These are phyloP conservation scores for Globodera ellingtonae DNA, from an alignment of 1,140 invertebrate species.

Conservation along the genomic window DNA sequence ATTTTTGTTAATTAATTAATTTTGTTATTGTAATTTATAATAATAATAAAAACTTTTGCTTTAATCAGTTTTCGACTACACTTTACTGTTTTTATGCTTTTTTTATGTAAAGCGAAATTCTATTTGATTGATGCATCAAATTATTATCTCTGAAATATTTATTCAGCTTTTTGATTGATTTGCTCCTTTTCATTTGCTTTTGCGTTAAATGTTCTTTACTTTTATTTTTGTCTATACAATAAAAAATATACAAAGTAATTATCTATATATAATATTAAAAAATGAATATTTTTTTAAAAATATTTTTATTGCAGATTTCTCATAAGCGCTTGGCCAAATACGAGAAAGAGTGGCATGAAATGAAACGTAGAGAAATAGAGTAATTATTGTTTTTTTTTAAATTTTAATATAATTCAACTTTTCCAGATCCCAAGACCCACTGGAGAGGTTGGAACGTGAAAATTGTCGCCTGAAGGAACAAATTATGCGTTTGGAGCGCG, in stretches of 20 bases:
- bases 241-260: slow-evolving; percentile 3
- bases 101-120: too few relatives aligned
- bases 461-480: slow-evolving; percentile 70
- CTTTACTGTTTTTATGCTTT: too few relatives aligned
- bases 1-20: background rate
- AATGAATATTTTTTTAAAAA: too few relatives aligned
- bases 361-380: slow-evolving; percentile 74
- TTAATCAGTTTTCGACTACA: background rate
- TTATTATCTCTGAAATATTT: too few relatives aligned
- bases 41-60: slow-evolving; percentile 4
- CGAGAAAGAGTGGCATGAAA: slow-evolving; percentile 83
- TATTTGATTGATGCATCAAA: too few relatives aligned
- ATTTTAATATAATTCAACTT: background rate
- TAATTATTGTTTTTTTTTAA: slow-evolving; percentile 34
- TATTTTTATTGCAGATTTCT: slow-evolving; percentile 66
- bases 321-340: slow-evolving; percentile 89
- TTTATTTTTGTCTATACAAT: background rate
- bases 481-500: slow-evolving; percentile 71
- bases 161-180: background rate
- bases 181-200: slow-evolving; percentile 3
- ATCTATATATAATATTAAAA: too few relatives aligned
- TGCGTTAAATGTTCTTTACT: too few relatives aligned
- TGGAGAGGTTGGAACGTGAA: slow-evolving; percentile 69
- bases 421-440: slow-evolving; percentile 69
- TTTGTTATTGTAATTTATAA: too few relatives aligned